Percentiles rank a stretch among this genome's conserved stretches.
Conservation (phyloP, 1,140 invertebrate genomes). For the Leptopilina clavipes region DNA sequence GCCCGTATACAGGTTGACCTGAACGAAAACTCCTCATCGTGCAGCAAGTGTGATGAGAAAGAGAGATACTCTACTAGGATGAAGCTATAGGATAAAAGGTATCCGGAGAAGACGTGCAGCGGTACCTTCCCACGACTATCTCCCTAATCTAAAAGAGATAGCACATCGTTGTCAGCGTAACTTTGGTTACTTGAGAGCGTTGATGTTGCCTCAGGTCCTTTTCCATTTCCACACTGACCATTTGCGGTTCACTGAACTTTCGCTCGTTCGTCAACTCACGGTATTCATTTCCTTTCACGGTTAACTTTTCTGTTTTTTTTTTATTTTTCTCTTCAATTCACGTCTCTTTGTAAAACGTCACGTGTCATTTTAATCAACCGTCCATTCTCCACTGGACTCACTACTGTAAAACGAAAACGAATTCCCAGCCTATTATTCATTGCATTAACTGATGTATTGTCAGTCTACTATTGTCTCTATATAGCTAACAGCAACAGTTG, state of each 20-base stretch:
- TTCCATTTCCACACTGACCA: conserved; percentile 11
- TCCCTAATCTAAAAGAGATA: conserved; percentile 39
- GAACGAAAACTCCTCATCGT: conserved; percentile 42
- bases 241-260: conserved; percentile 34
- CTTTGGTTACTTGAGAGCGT: conserved; percentile 29
- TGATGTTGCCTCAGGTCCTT: conserved; percentile 26
- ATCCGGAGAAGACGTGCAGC: conserved; percentile 52
- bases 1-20: conserved; percentile 54
- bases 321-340: background rate
- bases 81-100: conserved; percentile 56
- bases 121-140: conserved; percentile 64
- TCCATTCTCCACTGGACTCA: no score
- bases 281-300: conserved; percentile 10
- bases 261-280: background rate
- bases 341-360: background rate
- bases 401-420: no score
- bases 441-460: no score
- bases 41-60: conserved; percentile 47
- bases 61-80: conserved; percentile 36
- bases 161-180: conserved; percentile 17
- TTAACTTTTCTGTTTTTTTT: background rate
- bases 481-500: no score
- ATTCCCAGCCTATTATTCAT: no score
- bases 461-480: no score
- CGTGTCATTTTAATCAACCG: background rate